Conservation (phyloP, 2,888 invertebrate species). For the Papilio elwesi region DNA sequence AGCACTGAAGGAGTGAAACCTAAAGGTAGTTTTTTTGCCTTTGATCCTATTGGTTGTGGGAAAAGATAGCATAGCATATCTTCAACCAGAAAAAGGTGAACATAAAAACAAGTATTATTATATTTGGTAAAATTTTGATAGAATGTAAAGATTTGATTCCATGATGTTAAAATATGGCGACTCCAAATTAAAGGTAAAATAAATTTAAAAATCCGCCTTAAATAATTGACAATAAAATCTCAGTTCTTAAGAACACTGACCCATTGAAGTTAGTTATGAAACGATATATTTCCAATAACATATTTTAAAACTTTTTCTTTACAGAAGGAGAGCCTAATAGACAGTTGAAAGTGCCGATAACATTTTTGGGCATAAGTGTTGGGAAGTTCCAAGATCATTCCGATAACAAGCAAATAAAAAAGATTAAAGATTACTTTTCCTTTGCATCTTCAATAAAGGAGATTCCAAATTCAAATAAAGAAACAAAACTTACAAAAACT, state of each 20-base stretch:
- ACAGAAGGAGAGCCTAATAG: constrained; percentile 68
- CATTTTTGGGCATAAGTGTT: constrained; percentile 90
- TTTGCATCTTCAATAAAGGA: constrained; percentile 68
- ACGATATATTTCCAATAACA: neutral
- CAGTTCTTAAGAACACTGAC: too few relatives aligned
- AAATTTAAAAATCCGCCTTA: too few relatives aligned
- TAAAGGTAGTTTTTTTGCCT: constrained; percentile 60
- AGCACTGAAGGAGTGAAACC: constrained; percentile 75
- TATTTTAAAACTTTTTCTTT: constrained; percentile 47
- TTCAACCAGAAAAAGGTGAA: neutral
- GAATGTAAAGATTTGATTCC: too few relatives aligned
- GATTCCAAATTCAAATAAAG: constrained; percentile 42
- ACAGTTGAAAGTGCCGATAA: constrained; percentile 82
- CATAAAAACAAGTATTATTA: neutral
- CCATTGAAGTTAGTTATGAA: too few relatives aligned
- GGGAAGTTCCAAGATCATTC: constrained; percentile 89
- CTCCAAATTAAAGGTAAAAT: too few relatives aligned
- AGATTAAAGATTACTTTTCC: constrained; percentile 84
- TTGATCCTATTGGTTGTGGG: too few relatives aligned
- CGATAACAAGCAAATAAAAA: constrained; percentile 80
- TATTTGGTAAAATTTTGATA: too few relatives aligned
- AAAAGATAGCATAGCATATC: too few relatives aligned
- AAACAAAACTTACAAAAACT: constrained; percentile 38
- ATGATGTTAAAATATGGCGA: too few relatives aligned
- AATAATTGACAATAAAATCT: too few relatives aligned